Percentiles rank a stretch among this genome's conserved stretches.
phyloP scores from a whole-genome alignment of 2,113 vertebrate genomes.

The Epinephelus moara region DNA sequence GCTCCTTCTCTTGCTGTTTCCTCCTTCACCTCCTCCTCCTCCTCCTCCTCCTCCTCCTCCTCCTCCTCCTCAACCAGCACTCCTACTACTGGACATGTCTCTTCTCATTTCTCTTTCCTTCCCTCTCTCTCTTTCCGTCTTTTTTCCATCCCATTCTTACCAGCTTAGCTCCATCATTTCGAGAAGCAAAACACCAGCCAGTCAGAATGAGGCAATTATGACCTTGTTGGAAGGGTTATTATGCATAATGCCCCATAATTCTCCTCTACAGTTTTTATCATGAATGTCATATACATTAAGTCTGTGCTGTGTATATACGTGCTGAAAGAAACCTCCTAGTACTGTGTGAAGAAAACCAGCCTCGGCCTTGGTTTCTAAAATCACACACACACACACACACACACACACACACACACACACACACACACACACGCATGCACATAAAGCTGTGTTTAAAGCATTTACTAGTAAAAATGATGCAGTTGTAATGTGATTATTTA shows the following conservation, averaged over 20 bases:
- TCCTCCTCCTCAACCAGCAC: neutral
- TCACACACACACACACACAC: neutral
- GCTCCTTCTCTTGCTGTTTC: neutral
- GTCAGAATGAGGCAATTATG: constrained; percentile 64
- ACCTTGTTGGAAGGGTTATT: constrained; percentile 65
- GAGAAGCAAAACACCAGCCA: constrained; percentile 52
- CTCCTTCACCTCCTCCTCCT: neutral
- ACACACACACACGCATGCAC: neutral
- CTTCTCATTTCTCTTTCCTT: neutral
- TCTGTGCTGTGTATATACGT: constrained; percentile 6
- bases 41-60: neutral
- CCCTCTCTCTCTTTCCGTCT: neutral
- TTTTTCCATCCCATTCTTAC: neutral
- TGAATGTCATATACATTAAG: constrained; percentile 58
- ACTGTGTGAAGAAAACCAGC: neutral
- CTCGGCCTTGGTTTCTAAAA: neutral
- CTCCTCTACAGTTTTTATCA: constrained; percentile 53
- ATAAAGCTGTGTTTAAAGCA: constrained; percentile 8
- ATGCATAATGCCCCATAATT: constrained; percentile 67
- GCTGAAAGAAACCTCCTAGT: constrained; percentile 20
- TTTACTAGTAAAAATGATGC: constrained; percentile 61
- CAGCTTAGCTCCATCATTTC: constrained; percentile 49
- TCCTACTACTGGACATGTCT: neutral
- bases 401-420: constrained; percentile 12
- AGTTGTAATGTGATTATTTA: constrained; percentile 66